phyloP scores from a whole-genome alignment of 2,797 vertebrate genomes.

The Basileuterus tristriatus region DNA sequence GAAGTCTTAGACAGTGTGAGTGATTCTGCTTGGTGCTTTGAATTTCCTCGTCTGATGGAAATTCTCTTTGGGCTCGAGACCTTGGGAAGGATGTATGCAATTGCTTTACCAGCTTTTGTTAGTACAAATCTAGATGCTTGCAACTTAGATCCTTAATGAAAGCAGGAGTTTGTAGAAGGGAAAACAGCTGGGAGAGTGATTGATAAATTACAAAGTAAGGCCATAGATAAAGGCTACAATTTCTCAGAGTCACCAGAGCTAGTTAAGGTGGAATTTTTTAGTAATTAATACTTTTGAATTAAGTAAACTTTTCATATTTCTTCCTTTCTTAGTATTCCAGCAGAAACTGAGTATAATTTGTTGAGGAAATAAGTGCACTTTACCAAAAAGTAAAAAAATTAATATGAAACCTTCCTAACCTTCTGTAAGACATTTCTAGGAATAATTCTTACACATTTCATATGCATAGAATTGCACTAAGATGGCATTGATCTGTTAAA shows the following conservation, averaged over 20 bases:
- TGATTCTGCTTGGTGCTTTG: neutral
- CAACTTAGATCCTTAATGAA: neutral
- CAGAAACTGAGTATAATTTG: neutral
- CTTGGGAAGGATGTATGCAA: neutral
- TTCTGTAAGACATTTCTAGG: neutral
- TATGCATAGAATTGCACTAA: neutral
- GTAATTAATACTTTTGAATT: neutral
- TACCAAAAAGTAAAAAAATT: rapidly evolving
- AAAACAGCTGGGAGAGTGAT: neutral
- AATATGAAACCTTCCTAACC: neutral
- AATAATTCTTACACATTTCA: neutral
- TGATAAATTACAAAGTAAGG: conserved; percentile 14
- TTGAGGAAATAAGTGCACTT: neutral
- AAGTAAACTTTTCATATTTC: neutral
- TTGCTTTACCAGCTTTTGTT: neutral
- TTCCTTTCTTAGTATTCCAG: neutral
- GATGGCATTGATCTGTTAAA: neutral
- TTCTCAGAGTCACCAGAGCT: neutral
- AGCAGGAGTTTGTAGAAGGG: neutral
- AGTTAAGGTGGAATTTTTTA: neutral
- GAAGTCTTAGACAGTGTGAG: neutral
- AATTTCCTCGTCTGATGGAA: neutral
- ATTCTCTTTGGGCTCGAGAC: neutral
- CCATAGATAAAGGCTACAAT: neutral
- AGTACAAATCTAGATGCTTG: neutral